A percentile compares a stretch with the other conserved stretches of the same genome.
phyloP scores from a whole-genome alignment of 2,797 vertebrate species.

The Anomalospiza imberbis region DNA sequence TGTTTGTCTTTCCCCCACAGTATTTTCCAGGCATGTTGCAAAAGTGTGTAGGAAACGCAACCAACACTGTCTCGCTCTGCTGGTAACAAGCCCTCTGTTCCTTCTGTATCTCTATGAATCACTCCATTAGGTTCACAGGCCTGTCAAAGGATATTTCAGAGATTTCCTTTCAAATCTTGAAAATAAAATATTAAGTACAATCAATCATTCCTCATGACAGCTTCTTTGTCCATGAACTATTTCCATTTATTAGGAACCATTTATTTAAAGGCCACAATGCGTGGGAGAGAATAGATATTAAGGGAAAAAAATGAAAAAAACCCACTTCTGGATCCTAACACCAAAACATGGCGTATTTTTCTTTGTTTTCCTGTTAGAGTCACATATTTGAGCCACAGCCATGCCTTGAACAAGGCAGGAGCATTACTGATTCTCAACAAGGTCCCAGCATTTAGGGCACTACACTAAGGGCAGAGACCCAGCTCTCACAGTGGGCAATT shows the following conservation, averaged over 20 bases:
- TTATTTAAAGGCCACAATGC: background rate
- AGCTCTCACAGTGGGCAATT: background rate
- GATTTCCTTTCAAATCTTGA: conserved; percentile 20
- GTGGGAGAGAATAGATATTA: background rate
- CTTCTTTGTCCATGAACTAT: background rate
- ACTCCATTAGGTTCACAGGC: conserved; percentile 6
- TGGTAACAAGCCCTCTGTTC: background rate
- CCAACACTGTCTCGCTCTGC: accelerated
- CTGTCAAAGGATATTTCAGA: conserved; percentile 33
- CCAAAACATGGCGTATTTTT: background rate
- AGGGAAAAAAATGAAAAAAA: background rate
- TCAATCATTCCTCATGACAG: conserved; percentile 16
- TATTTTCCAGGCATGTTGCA: background rate
- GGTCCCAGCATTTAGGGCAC: background rate
- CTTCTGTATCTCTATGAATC: background rate
- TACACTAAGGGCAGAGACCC: background rate
- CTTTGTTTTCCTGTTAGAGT: background rate
- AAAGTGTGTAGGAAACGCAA: background rate
- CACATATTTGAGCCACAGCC: background rate
- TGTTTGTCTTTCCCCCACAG: background rate
- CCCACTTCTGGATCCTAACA: background rate
- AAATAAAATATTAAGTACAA: conserved; percentile 35
- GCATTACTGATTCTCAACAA: background rate
- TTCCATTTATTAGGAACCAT: conserved; percentile 6
- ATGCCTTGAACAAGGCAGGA: background rate